Evolutionary conservation across 2,113 vertebrate genomes (phyloP), one percentile per base, ranked within the genome.

Genomic region (Lepus europaeus): DNA sequence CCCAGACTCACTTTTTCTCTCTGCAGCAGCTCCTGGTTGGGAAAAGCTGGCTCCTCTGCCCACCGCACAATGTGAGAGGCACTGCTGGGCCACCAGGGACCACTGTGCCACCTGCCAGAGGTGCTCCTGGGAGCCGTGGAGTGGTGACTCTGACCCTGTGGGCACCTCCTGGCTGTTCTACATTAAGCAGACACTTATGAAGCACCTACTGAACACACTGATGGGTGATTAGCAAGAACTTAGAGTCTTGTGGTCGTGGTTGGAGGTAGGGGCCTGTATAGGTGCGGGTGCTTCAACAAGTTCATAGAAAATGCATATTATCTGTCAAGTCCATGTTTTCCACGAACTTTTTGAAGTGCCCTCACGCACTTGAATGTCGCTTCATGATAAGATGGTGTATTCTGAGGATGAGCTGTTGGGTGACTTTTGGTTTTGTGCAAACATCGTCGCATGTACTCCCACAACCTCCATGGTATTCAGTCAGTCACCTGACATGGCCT

Each of bases 61-160:
- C 5, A 0, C 9, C 0, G 6, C 8, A 1, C 27, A 22, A 11
- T 14, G 0, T 0, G 5, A 36, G 49, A 14, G 19, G 6, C 29
- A 3, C 64, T 7, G 0, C 29, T 14, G 59, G 51, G 19, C 56
- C 56, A 59, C 56, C 56, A 59, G 56, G 4, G 51, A 22, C 45
- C 68, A 17, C 73, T 3, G 31, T 22, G 77, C 23, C 70, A 22
- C 3, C 53, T 51, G 10, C 6, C n/a, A 53, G 0, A 0, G 6
- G 27, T 7, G 25, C 20, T 53, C 33, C 33, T 73, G 64, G 36
- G 45, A 29, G 39, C 64, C 36, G 59, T 2, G 2, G 3, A 6
- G 25, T 9, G 27, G 56, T 39, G 73, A 14, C 36, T 59, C 29
- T 87, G 66, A 45, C 31, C 70, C 53, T 36, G 25, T 23, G 70